Evolutionary conservation across 2,113 vertebrate species (phyloP), one percentile per base, ranked within the genome.

Genomic region (Chaenocephalus aceratus): DNA sequence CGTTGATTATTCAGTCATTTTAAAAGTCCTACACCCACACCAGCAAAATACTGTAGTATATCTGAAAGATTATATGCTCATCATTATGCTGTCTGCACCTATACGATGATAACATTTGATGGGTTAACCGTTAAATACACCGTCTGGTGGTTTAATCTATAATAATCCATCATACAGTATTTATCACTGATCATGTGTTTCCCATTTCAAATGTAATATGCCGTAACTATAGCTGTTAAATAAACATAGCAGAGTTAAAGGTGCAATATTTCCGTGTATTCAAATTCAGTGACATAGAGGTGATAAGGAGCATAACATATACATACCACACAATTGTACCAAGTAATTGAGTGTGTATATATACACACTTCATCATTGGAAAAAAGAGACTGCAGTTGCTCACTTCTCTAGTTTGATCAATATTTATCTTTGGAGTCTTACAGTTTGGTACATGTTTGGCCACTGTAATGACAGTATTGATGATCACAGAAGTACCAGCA

Each of bases 361-460:
- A 21, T 21, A 21, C 21, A 21, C 21, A 21, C 6, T 51, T 49
- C 41, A 36, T 12, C 12, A 13, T 7, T 15, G 4, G 6, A 45
- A 41, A 56, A 23, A 23, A 23, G 7, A 26, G 5, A 18, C 49
- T 1, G 1, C 36, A 51, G 15, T 54, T 18, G 46, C 14, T 34
- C 15, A 51, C 9, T 41, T 41, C 6, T 36, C 6, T 67, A 18
- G 16, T 44, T 45, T 26, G 5, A 23, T 26, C n/a, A 34, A 18
- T 53, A 74, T 85, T 74, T 80, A 12, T 52, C n/a, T 68, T 68
- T 64, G 7, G 54, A 69, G 46, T 26, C n/a, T 56, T 58, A 23
- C n/a, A 65, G 23, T n/a, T 7, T 66, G 59, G 70, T 45, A 64
- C 60, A 36, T 34, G 7, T 51, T 72, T 59, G 34, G 51, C 63